phyloP scores from a whole-genome alignment of 2,888 invertebrate species.

The Melieria omissa region DNA sequence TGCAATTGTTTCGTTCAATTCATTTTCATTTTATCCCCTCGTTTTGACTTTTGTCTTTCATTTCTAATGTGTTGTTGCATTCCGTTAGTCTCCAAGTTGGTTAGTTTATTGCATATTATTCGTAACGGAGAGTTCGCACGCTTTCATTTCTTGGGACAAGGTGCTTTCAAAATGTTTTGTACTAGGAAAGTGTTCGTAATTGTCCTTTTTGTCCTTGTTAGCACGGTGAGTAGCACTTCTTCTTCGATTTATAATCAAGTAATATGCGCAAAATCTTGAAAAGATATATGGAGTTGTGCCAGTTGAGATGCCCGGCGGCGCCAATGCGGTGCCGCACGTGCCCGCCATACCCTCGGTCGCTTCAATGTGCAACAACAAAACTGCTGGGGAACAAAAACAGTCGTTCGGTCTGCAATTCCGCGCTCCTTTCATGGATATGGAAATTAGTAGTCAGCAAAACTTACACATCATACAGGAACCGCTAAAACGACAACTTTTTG shows the following conservation, averaged over 20 bases:
- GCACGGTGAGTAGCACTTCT: neutral
- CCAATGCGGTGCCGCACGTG: constrained; percentile 15
- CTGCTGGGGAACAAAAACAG: neutral
- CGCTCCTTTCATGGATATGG: constrained; percentile 60
- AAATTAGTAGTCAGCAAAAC: constrained; percentile 50
- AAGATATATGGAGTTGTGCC: neutral
- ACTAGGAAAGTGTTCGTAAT: no score
- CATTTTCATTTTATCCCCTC: no score
- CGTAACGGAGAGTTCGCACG: no score
- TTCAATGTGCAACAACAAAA: constrained; percentile 15
- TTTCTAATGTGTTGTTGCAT: no score
- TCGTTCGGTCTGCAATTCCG: constrained; percentile 49
- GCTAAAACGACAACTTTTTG: constrained; percentile 51
- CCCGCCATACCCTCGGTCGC: constrained; percentile 4
- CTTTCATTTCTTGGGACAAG: no score
- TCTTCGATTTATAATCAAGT: neutral
- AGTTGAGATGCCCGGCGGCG: constrained; percentile 5
- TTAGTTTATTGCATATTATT: no score
- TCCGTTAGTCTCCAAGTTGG: no score
- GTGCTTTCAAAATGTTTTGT: no score
- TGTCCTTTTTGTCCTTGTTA: neutral
- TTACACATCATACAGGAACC: constrained; percentile 54
- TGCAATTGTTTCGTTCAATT: no score
- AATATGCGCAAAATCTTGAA: neutral
- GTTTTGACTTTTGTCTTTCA: no score